Evolutionary conservation across 2,888 invertebrate genomes (phyloP), one percentile per base, ranked within the genome.

Genomic region (Orthosia incerta): DNA sequence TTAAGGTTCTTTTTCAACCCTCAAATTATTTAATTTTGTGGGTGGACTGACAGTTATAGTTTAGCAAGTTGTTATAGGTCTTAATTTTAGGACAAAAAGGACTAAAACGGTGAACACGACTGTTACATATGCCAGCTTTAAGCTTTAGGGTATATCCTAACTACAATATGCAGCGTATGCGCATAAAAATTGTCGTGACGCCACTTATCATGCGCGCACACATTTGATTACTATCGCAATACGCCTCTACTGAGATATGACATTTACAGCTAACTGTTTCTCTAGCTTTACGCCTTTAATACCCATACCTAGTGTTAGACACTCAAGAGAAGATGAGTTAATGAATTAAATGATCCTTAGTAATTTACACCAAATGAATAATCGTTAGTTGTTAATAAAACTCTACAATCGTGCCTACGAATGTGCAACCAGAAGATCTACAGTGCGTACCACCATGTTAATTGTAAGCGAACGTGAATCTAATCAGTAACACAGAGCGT

Each of bases 371-470:
- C n/a, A 0, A 77, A 55, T 78, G 7, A 69, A 59, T 31, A 12
- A 39, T 59, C 66, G 71, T 85, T 80, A 81, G 81, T 75, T 59
- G 46, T 65, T 77, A 56, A 59, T 63, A 62, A 55, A 57, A 69
- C 2, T 75, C 59, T 78, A 83, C 60, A 75, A 70, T 50, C 18
- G 76, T 76, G 82, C 61, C 63, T 74, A 74, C 26, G 51, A 63
- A 75, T 20, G 84, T 86, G 86, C 84, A 83, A 80, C 68, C 79
- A 79, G 57, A 51, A 59, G 55, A 76, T 78, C 83, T 86, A 86
- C 79, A 83, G 86, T 86, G 86, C 86, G 77, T 74, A 74, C 80
- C 75, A 80, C 26, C 71, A 66, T 82, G 84, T 86, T 86, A 86
- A 83, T 86, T 45, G 60, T 57, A 85, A 84, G 87, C 83, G 63